These are phyloP conservation scores for Poeciliopsis occidentalis DNA, from an alignment of 2,113 vertebrate genomes.

Conservation along the genomic window DNA sequence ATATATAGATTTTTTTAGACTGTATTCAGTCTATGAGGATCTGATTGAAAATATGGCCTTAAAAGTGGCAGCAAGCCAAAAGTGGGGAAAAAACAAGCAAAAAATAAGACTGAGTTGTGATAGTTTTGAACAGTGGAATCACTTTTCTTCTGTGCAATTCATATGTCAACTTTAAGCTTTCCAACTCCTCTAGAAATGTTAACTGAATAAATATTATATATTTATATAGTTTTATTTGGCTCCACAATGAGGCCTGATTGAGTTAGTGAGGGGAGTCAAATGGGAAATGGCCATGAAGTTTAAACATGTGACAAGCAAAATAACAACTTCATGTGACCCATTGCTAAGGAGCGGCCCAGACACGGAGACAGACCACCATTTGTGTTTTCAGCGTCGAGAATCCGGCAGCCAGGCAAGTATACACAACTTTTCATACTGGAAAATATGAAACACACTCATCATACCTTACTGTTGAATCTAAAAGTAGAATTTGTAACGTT, in stretches of 20 bases:
- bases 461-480: not conserved
- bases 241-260: slow-evolving; percentile 37
- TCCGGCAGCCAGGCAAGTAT: slow-evolving; percentile 66
- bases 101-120: too few species aligned
- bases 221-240: slow-evolving; percentile 6
- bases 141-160: not conserved
- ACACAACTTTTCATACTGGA: slow-evolving; percentile 2
- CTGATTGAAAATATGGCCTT: slow-evolving; percentile 27
- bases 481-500: not conserved
- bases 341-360: slow-evolving; percentile 64
- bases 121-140: not conserved
- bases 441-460: not conserved
- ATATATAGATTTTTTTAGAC: too few species aligned
- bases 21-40: not conserved
- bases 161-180: not conserved
- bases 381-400: slow-evolving; percentile 63
- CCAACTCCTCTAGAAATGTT: not conserved
- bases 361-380: slow-evolving; percentile 68
- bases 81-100: not conserved
- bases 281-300: slow-evolving; percentile 46
- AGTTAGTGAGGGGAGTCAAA: slow-evolving; percentile 44
- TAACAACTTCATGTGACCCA: slow-evolving; percentile 81
- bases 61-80: not conserved
- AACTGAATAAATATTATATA: slow-evolving; percentile 21
- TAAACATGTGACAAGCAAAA: slow-evolving; percentile 79